Conservation (phyloP, 2,113 vertebrate species). For the Isurus oxyrinchus region DNA sequence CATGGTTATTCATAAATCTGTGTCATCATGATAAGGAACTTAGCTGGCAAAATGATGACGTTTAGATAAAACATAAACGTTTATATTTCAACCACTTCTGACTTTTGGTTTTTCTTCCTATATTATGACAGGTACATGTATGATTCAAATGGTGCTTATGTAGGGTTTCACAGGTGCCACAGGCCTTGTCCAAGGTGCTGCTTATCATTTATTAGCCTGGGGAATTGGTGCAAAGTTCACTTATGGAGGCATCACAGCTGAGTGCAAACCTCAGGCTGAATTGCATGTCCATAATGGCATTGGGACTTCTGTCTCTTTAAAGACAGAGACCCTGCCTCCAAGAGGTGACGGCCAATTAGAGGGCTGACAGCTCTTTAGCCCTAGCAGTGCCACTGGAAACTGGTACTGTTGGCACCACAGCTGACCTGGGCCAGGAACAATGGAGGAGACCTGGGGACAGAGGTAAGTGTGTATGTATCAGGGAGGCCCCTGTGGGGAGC, state of each 20-base stretch:
- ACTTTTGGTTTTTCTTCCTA: not conserved
- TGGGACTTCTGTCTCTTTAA: too few relatives aligned
- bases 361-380: too few relatives aligned
- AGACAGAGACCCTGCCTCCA: too few relatives aligned
- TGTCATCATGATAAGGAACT: not conserved
- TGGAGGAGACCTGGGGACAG: too few relatives aligned
- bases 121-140: not conserved
- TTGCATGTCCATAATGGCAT: too few relatives aligned
- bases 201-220: not conserved
- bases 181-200: not conserved
- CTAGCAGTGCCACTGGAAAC: too few relatives aligned
- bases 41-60: not conserved
- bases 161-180: not conserved
- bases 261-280: not conserved
- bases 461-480: too few relatives aligned
- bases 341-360: too few relatives aligned
- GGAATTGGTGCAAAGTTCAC: not conserved
- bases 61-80: not conserved
- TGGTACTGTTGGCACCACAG: too few relatives aligned
- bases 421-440: too few relatives aligned
- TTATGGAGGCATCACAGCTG: not conserved
- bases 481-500: too few relatives aligned
- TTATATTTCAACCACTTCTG: not conserved
- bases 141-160: not conserved
- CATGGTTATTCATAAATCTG: not conserved